Percentiles rank a stretch among this genome's conserved stretches.
Conservation (phyloP, 2,797 vertebrate species). For the Thripadectes ignobilis region DNA sequence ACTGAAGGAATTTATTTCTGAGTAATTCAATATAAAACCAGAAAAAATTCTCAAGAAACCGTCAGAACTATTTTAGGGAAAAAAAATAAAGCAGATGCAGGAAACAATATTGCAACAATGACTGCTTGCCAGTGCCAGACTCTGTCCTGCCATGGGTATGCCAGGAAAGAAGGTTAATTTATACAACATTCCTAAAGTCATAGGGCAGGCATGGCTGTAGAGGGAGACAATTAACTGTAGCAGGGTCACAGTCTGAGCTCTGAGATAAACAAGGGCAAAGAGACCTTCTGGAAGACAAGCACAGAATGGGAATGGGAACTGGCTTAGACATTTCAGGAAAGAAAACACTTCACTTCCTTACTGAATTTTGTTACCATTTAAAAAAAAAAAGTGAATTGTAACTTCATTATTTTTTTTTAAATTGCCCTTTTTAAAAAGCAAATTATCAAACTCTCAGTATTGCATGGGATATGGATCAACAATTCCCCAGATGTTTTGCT, state of each 20-base stretch:
- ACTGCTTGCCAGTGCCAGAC: background rate
- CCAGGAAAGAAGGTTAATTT: constrained; percentile 27
- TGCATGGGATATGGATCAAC: background rate
- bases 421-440: background rate
- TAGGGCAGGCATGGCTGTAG: background rate
- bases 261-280: background rate
- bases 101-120: background rate
- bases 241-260: background rate
- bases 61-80: background rate
- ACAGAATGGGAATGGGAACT: background rate
- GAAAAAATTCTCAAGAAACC: background rate
- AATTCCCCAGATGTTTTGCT: background rate
- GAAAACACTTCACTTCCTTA: background rate
- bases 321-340: background rate
- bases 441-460: background rate
- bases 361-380: background rate
- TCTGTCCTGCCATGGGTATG: constrained; percentile 3
- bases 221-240: background rate
- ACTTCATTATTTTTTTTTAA: background rate
- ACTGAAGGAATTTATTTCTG: background rate
- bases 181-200: constrained; percentile 26
- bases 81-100: background rate
- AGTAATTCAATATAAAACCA: background rate
- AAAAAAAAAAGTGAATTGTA: background rate
- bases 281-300: background rate